Conservation (phyloP, 1,140 invertebrate species). For the Hesperophylax magnus region DNA sequence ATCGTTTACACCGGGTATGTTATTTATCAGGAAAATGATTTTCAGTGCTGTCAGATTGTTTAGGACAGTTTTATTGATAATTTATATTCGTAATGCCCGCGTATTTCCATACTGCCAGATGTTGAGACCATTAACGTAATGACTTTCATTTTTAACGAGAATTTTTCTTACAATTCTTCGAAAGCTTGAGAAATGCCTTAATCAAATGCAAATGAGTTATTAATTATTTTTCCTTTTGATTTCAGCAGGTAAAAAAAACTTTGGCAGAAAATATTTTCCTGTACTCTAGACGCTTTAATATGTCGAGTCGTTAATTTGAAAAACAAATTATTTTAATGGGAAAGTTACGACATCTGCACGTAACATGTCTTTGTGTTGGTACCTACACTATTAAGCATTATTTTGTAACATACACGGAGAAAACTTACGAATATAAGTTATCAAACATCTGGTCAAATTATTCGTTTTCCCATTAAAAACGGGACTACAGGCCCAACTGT, state of each 20-base stretch:
- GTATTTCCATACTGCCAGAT: not conserved
- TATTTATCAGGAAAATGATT: constrained; percentile 51
- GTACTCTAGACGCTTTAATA: not conserved
- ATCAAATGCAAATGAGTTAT: constrained; percentile 56
- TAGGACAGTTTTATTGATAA: constrained; percentile 52
- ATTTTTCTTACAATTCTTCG: constrained; percentile 50
- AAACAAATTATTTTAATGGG: not conserved
- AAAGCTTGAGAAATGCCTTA: constrained; percentile 54
- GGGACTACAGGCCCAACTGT: no score
- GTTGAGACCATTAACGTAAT: constrained; percentile 51
- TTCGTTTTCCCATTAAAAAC: no score
- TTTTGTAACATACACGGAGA: no score
- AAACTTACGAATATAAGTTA: no score
- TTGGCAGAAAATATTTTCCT: not conserved
- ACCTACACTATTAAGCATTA: no score
- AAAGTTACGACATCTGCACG: not conserved
- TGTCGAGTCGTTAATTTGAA: not conserved
- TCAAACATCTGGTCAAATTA: no score
- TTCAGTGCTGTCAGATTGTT: constrained; percentile 47
- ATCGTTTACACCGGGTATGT: constrained; percentile 31
- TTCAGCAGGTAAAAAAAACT: not conserved
- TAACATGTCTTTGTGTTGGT: no score
- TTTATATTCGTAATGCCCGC: constrained; percentile 38
- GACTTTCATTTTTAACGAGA: constrained; percentile 52
- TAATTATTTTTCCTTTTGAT: constrained; percentile 49